Percentiles rank a stretch among this genome's conserved stretches.
Evolutionary conservation across 2,113 vertebrate species (phyloP).

Genomic region (Larimichthys polyactis): DNA sequence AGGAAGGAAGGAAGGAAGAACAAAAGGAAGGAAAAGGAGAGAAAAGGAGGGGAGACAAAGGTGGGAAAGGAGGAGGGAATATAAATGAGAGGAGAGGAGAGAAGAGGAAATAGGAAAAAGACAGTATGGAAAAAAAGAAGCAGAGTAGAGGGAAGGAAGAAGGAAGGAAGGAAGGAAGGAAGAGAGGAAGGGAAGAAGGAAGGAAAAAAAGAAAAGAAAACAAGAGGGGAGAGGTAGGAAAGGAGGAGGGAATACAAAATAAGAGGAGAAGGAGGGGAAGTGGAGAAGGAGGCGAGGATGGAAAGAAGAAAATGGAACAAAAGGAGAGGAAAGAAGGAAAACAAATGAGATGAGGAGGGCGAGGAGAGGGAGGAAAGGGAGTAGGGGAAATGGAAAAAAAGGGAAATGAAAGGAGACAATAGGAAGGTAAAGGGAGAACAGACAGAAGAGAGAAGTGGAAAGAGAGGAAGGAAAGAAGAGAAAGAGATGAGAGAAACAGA

Average conservation of each 20-base stretch:
- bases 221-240: background rate
- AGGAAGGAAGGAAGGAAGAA: background rate
- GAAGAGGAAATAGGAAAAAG: too few relatives aligned
- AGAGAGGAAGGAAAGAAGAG: background rate
- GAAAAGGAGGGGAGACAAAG: background rate
- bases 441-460: too few relatives aligned
- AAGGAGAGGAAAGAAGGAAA: background rate
- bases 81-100: too few relatives aligned
- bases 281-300: background rate
- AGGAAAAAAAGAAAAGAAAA: background rate
- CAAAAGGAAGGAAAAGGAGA: background rate
- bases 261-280: too few relatives aligned
- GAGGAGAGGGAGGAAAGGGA: background rate
- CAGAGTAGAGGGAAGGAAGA: too few relatives aligned
- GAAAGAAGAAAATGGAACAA: background rate
- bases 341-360: too few relatives aligned
- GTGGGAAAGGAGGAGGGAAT: background rate
- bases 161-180: too few relatives aligned
- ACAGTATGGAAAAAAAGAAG: background rate
- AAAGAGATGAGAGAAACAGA: too few relatives aligned
- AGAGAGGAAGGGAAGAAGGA: too few relatives aligned
- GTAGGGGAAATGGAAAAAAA: background rate
- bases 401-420: too few relatives aligned
- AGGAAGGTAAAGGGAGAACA: background rate
- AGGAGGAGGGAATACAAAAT: too few relatives aligned